These are phyloP conservation scores for Lacerta viridis DNA, from an alignment of 2,797 vertebrate species.

Conservation along the genomic window DNA sequence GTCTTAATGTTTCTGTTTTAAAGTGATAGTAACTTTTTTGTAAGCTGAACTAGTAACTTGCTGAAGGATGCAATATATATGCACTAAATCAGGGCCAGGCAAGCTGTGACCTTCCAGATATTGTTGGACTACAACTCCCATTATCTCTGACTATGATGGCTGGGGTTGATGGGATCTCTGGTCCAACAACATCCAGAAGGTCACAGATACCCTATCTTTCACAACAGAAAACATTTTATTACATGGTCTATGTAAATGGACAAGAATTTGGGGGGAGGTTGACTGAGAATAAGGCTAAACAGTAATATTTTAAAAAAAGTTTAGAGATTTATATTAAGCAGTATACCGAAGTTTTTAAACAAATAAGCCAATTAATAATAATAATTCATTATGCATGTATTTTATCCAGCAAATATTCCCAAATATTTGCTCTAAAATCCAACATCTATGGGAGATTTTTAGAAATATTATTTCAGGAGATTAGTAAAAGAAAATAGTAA, in stretches of 20 bases:
- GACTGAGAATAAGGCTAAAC: not conserved
- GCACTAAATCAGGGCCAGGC: no score
- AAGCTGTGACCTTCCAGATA: no score
- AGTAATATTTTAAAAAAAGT: no score
- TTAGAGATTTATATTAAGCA: no score
- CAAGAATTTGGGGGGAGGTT: not conserved
- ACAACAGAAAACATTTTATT: not conserved
- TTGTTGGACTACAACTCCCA: no score
- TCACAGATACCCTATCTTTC: not conserved
- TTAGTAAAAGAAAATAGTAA: constrained; percentile 39
- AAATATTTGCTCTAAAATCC: not conserved
- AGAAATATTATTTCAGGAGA: constrained; percentile 8
- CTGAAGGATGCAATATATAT: not conserved
- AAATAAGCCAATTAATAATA: no score
- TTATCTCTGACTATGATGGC: no score
- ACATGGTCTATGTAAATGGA: not conserved
- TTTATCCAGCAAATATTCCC: not conserved
- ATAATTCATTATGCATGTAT: not conserved
- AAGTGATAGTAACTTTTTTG: not conserved
- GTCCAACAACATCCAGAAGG: no score
- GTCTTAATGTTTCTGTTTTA: no score
- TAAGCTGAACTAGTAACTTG: not conserved
- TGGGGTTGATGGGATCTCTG: no score
- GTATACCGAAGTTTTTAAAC: no score
- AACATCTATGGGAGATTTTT: not conserved